Percentiles rank a stretch among this genome's conserved stretches.
phyloP scores from a whole-genome alignment of 2,888 invertebrate species.

The Drosophila antonietae region DNA sequence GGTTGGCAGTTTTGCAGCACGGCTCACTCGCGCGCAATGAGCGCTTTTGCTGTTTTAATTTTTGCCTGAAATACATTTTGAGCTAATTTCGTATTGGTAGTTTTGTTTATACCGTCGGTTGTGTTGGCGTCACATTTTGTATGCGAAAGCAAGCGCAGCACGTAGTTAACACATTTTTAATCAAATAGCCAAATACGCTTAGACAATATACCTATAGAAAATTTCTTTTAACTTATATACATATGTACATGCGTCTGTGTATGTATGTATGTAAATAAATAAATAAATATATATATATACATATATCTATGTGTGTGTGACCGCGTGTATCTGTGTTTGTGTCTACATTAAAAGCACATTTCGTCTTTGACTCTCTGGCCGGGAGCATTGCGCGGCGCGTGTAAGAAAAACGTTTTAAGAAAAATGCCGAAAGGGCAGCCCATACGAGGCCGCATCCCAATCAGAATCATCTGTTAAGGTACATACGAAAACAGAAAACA shows the following conservation, averaged over 20 bases:
- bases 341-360: slow-evolving; percentile 28
- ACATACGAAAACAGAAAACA: slow-evolving; percentile 7
- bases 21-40: slow-evolving; percentile 67
- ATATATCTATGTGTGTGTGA: slow-evolving; percentile 3
- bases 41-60: slow-evolving; percentile 77
- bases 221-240: slow-evolving; percentile 26
- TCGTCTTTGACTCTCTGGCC: slow-evolving; percentile 38
- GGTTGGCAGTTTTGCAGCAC: slow-evolving; percentile 61
- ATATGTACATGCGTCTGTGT: slow-evolving; percentile 1
- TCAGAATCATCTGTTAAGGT: slow-evolving; percentile 45
- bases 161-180: slow-evolving; percentile 51
- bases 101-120: slow-evolving; percentile 83
- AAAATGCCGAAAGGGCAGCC: slow-evolving; percentile 29
- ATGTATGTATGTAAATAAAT: neutral
- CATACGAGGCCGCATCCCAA: slow-evolving; percentile 16
- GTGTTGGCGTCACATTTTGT: slow-evolving; percentile 76
- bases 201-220: slow-evolving; percentile 32
- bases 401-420: slow-evolving; percentile 32
- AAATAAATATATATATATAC: neutral
- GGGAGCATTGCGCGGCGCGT: slow-evolving; percentile 30
- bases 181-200: slow-evolving; percentile 44
- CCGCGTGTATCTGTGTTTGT: slow-evolving; percentile 8
- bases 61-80: slow-evolving; percentile 82
- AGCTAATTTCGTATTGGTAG: slow-evolving; percentile 84
- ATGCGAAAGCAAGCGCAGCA: slow-evolving; percentile 71